Evolutionary conservation across 2,888 invertebrate genomes (phyloP).

Genomic region (Eudasyphora cyanicolor): DNA sequence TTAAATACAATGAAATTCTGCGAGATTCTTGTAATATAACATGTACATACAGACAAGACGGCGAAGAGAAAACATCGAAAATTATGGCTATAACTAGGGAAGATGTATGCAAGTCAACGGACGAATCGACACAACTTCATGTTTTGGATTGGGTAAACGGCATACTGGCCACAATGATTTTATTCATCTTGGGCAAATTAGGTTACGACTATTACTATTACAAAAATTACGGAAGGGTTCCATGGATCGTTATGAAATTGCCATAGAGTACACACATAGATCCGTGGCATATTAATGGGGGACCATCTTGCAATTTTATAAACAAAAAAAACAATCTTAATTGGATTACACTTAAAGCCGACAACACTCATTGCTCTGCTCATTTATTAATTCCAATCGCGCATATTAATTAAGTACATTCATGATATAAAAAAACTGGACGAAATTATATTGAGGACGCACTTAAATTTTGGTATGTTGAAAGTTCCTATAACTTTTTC

Average conservation of each 20-base stretch:
- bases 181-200: conserved; percentile 87
- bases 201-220: conserved; percentile 91
- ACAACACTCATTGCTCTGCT: too few relatives aligned
- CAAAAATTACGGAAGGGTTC: conserved; percentile 88
- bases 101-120: conserved; percentile 84
- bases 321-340: too few relatives aligned
- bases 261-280: conserved; percentile 80
- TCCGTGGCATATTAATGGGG: too few relatives aligned
- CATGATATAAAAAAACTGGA: too few relatives aligned
- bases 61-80: conserved; percentile 80
- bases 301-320: too few relatives aligned
- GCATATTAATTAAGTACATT: too few relatives aligned
- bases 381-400: too few relatives aligned
- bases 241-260: conserved; percentile 91
- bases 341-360: too few relatives aligned
- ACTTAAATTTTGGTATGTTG: too few relatives aligned
- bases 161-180: conserved; percentile 84
- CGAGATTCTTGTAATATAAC: conserved; percentile 86
- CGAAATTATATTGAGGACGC: too few relatives aligned
- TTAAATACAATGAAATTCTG: conserved; percentile 86
- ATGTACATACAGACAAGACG: conserved; percentile 84
- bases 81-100: conserved; percentile 86
- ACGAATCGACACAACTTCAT: conserved; percentile 82
- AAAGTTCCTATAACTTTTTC: too few relatives aligned
- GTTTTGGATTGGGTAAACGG: conserved; percentile 88